Base-by-base conservation (phyloP, 2,113 vertebrate species). In the Lates calcarifer region DNA sequence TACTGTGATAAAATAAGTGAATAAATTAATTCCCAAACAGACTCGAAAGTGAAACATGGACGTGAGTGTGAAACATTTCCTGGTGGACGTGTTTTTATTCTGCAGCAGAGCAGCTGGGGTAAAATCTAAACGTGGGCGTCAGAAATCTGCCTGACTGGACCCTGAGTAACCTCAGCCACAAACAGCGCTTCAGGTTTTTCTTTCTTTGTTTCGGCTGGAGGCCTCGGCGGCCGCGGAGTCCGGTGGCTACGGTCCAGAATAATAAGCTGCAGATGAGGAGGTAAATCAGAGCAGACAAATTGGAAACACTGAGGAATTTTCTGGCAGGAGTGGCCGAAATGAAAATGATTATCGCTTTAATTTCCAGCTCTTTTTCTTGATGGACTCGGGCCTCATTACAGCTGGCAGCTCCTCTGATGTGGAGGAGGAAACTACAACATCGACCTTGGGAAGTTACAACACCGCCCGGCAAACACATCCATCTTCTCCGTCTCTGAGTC, bases 371-470 rank as follows among this genome's bases (percentile, higher is more conserved):
- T 26, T 74, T 18, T 28, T 41, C 61, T 26, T n/a, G 58, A 70
- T 41, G 13, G 73, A 66, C 24, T 62, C 26, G 17, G 74, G 72
- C 35, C 24, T 70, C 75, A 22, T 72, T 72, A 73, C 56, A 73
- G 53, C 79, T 15, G 78, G 71, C 76, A 41, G 61, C 37, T 72
- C 37, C 56, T 80, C 81, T 39, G 84, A 86, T 55, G 74, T 2
- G 53, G 3, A 57, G 39, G 64, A 75, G 63, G 45, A 65, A 75
- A 87, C 60, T 66, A 68, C 53, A 6, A 26, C 58, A 39, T 57
- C 13, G 69, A 84, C 82, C 82, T 85, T 88, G 74, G 56, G 35
- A 81, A 82, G 82, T 72, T 74, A 43, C 55, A 14, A 39, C 29
- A 29, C 22, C 14, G 67, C 60, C 31, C 15, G 3, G 39, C 57